Evolutionary conservation across 2,888 invertebrate species (phyloP).

Genomic region (Polyommatus icarus): DNA sequence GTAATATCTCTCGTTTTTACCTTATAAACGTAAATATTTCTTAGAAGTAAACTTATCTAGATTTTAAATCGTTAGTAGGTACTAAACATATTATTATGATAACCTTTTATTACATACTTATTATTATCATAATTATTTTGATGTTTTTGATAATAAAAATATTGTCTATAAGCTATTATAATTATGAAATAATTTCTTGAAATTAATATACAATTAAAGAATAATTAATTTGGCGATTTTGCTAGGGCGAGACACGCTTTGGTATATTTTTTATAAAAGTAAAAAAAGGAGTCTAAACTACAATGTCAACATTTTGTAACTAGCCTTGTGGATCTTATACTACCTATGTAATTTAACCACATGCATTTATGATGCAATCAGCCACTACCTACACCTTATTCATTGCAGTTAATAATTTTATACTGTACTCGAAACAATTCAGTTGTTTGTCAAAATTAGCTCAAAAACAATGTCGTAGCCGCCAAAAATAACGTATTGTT

Average conservation of each 20-base stretch:
- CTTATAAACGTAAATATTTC: constrained; percentile 1
- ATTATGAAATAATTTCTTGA: too few species aligned
- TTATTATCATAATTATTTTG: neutral
- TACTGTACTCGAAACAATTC: neutral
- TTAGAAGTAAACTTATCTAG: neutral
- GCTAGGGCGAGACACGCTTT: too few species aligned
- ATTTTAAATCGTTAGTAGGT: neutral
- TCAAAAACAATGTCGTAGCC: neutral
- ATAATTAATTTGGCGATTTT: neutral
- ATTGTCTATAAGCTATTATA: neutral
- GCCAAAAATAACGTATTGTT: neutral
- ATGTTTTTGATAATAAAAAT: neutral
- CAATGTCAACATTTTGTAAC: neutral
- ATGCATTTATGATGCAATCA: neutral
- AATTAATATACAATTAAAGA: too few species aligned
- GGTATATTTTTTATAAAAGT: too few species aligned
- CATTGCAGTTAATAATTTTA: neutral
- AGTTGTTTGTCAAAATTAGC: neutral
- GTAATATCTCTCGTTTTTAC: neutral
- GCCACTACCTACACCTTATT: neutral
- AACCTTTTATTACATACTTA: neutral
- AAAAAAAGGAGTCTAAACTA: neutral
- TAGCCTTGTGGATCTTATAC: neutral
- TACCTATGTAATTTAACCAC: neutral
- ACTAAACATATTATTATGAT: neutral